phyloP scores from a whole-genome alignment of 2,888 invertebrate species.

The Leucophenga maculata region DNA sequence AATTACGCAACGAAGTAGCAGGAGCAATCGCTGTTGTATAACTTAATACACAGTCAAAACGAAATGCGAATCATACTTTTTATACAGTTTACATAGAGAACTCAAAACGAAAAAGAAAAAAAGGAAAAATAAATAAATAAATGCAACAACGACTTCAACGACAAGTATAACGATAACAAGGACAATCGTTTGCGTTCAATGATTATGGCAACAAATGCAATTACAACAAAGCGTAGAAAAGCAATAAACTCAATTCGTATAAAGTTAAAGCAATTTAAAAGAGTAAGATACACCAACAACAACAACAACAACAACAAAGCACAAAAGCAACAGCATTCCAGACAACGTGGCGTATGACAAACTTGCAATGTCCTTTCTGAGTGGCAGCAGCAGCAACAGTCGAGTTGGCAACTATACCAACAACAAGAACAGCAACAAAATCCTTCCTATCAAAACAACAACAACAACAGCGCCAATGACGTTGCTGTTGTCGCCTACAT shows the following conservation, averaged over 20 bases:
- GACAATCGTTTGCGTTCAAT: slow-evolving; percentile 32
- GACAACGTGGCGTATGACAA: slow-evolving; percentile 30
- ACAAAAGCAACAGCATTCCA: slow-evolving; percentile 18
- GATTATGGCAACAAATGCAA: slow-evolving; percentile 41
- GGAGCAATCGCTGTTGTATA: neutral
- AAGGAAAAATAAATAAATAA: slow-evolving; percentile 5
- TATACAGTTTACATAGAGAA: no score
- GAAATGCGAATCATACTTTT: neutral
- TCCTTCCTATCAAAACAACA: slow-evolving; percentile 24
- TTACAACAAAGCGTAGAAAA: slow-evolving; percentile 14
- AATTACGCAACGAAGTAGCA: slow-evolving; percentile 29
- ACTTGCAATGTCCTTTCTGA: slow-evolving; percentile 33
- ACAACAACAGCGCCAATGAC: slow-evolving; percentile 25
- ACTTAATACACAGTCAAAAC: neutral
- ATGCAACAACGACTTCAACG: slow-evolving; percentile 15
- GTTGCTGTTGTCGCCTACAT: slow-evolving; percentile 5
- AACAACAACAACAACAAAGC: neutral
- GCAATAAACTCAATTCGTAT: slow-evolving; percentile 27
- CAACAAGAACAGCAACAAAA: slow-evolving; percentile 16
- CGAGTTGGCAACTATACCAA: slow-evolving; percentile 30
- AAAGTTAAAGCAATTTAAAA: neutral
- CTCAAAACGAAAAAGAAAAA: neutral
- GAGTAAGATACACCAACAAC: neutral
- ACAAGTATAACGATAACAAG: slow-evolving; percentile 14
- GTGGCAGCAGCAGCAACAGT: neutral